Conservation (phyloP, 2,888 invertebrate species). For the Calliopum simillimum region DNA sequence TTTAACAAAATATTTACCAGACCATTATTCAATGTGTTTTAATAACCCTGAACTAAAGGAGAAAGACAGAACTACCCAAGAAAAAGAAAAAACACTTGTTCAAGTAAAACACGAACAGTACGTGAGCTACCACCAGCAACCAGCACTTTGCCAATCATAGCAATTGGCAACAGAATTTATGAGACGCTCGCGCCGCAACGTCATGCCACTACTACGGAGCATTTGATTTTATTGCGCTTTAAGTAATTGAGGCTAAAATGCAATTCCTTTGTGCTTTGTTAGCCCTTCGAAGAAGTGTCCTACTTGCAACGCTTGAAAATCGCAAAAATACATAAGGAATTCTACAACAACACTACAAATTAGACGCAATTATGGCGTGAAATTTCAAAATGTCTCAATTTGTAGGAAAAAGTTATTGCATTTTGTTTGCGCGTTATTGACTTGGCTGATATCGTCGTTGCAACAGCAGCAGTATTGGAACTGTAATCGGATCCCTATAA, state of each 20-base stretch:
- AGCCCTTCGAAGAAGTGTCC: background rate
- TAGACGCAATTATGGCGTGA: conserved; percentile 38
- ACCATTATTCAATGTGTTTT: too few species aligned
- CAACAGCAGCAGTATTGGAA: background rate
- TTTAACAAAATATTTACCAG: too few species aligned
- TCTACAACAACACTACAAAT: conserved; percentile 26
- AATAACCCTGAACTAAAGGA: too few species aligned
- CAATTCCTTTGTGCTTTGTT: background rate
- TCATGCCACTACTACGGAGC: background rate
- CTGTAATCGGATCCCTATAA: conserved; percentile 58
- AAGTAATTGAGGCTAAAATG: background rate
- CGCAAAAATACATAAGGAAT: background rate
- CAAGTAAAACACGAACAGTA: too few species aligned
- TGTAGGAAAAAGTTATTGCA: conserved; percentile 31
- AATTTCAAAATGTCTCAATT: conserved; percentile 40
- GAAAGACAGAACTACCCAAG: too few species aligned
- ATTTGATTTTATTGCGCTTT: background rate
- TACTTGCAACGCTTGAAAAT: conserved; percentile 2
- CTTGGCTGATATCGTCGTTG: background rate
- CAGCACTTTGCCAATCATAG: conserved; percentile 4
- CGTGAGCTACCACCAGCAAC: too few species aligned
- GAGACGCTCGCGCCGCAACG: conserved; percentile 13
- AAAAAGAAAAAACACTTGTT: too few species aligned
- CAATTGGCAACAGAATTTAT: conserved; percentile 33
- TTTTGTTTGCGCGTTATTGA: conserved; percentile 7